These are phyloP conservation scores for Acanthopagrus latus DNA, from an alignment of 2,797 vertebrate species.

Conservation along the genomic window DNA sequence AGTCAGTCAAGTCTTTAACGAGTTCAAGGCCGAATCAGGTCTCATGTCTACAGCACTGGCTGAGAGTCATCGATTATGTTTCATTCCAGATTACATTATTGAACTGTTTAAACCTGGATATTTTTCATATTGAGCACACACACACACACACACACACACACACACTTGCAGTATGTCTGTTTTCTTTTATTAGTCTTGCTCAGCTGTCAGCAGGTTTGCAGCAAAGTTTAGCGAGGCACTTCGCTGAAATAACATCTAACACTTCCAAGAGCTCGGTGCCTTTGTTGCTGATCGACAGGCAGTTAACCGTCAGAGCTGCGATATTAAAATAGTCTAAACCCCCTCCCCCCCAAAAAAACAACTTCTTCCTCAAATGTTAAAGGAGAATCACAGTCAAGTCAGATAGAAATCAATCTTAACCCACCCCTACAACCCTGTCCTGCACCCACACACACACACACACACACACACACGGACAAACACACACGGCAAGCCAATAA, in stretches of 20 bases:
- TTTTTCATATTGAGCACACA: conserved; percentile 19
- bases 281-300: conserved; percentile 37
- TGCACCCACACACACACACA: conserved; percentile 11
- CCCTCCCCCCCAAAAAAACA: no score
- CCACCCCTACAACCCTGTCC: conserved; percentile 5
- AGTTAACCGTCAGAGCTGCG: conserved; percentile 3
- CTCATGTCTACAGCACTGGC: conserved; percentile 2
- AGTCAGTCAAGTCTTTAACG: background rate
- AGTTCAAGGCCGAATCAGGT: conserved; percentile 15
- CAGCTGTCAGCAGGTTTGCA: conserved; percentile 21
- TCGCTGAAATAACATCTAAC: conserved; percentile 35
- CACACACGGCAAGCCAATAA: conserved; percentile 58
- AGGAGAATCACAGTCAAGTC: conserved; percentile 17
- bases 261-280: background rate
- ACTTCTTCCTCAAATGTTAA: conserved; percentile 21
- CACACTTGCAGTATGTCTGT: background rate
- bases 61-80: conserved; percentile 38
- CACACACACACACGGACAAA: conserved; percentile 15
- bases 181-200: background rate
- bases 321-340: conserved; percentile 36
- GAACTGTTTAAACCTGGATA: conserved; percentile 35
- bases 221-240: conserved; percentile 18
- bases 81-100: conserved; percentile 34
- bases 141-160: conserved; percentile 15
- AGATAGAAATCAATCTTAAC: background rate